Evolutionary conservation across 2,888 invertebrate genomes (phyloP), one percentile per base, ranked within the genome.

Genomic region (Harmothoe impar): DNA sequence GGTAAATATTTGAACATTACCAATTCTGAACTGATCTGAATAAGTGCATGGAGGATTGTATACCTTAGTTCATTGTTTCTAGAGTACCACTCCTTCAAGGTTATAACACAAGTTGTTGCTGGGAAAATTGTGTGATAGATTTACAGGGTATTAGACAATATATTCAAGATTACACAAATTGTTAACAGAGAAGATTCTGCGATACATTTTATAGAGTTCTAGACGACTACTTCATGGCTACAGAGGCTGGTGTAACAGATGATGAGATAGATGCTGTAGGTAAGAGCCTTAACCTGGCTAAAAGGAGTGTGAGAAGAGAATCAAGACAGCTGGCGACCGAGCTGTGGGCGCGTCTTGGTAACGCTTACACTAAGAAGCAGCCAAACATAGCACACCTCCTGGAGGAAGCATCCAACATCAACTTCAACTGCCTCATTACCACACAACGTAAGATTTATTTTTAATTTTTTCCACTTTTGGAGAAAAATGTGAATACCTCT

Each of bases 371-470:
- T 10, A 43, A 43, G 10, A n/a, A 3, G 62, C 23, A 62, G 62
- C 62, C 62, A n/a, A 20, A 62, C 20, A 20, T n/a, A 20, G 20
- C n/a, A 1, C 31, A 20, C 20, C 72, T 89, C 15, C 33, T 89
- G 3, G 72, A 89, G 7, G 35, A 31, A 31, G 89, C 89, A 12
- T 35, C 33, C 1, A 72, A 33, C 15, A 1, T 68, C 5, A 10
- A 12, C 68, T 89, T 89, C n/a, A 35, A 33, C n/a, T 89, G 89
- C 56, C 35, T 89, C n/a, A 15, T 89, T 17, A 56, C 89, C 31
- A 68, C 72, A 12, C 89, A 89, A 35, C 7, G 89, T 89, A 33
- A 29, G 88, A 3, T 85, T 85, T n/a, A n/a, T n/a, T n/a, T n/a
- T n/a, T n/a, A n/a, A n/a, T n/a, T n/a, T n/a, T n/a, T n/a, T n/a